Evolutionary conservation across 2,113 vertebrate species (phyloP).

Genomic region (Sminthopsis crassicaudata): DNA sequence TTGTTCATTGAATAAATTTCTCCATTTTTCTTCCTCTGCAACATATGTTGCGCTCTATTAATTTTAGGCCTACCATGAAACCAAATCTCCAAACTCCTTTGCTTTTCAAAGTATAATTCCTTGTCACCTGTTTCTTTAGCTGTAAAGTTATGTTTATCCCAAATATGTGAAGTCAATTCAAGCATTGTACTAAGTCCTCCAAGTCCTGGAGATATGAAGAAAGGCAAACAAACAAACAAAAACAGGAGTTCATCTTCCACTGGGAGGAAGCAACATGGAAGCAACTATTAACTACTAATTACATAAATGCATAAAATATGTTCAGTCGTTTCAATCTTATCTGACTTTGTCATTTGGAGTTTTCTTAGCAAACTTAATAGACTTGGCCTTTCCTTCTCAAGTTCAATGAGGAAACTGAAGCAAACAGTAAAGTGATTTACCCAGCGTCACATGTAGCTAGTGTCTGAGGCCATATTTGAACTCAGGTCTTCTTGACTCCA

Average conservation of each 20-base stretch:
- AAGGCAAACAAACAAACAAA: background rate
- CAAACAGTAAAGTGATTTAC: background rate
- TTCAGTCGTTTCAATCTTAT: background rate
- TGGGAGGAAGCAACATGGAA: background rate
- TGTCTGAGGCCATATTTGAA: background rate
- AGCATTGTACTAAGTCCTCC: background rate
- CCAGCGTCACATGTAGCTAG: background rate
- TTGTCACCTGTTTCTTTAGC: background rate
- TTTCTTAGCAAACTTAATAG: background rate
- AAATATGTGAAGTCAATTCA: background rate
- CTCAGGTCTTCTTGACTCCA: background rate
- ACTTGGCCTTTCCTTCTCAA: background rate
- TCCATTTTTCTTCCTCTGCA: background rate
- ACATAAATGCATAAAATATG: too few relatives aligned
- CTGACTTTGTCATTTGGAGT: background rate
- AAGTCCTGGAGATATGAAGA: background rate
- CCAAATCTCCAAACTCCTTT: background rate
- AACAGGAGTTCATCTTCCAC: background rate
- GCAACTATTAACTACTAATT: background rate
- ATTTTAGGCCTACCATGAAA: background rate
- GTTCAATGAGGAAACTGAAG: background rate
- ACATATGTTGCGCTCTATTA: background rate
- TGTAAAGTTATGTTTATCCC: background rate
- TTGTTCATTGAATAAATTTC: background rate
- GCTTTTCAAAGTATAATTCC: background rate